Evolutionary conservation across 2,888 invertebrate species (phyloP).

Genomic region (Pristionchus maxplancki): DNA sequence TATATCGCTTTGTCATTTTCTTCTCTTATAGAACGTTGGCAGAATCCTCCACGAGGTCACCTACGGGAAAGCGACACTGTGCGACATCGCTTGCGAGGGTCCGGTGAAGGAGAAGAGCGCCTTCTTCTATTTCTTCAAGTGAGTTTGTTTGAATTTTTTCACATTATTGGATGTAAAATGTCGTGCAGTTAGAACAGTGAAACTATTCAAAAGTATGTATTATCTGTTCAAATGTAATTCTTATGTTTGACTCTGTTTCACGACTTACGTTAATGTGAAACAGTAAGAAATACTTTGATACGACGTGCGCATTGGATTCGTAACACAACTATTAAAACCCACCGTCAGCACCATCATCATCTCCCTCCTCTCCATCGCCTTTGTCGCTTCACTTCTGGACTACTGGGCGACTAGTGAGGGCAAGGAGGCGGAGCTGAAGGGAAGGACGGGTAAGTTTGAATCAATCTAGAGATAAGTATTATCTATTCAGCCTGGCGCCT

Average conservation of each 20-base stretch:
- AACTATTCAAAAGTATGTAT: no score
- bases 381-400: not conserved
- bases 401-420: not conserved
- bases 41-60: not conserved
- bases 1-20: no score
- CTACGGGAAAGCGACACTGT: not conserved
- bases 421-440: not conserved
- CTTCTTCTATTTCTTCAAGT: slow-evolving; percentile 14
- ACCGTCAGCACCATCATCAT: not conserved
- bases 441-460: not conserved
- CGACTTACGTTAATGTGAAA: no score
- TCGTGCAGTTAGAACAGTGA: no score
- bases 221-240: no score
- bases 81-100: not conserved
- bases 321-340: no score
- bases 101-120: not conserved
- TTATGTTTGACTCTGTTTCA: no score
- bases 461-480: not conserved
- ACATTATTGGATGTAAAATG: no score
- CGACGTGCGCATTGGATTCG: no score
- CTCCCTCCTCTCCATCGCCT: not conserved
- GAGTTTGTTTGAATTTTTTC: not conserved
- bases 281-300: no score
- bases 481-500: not conserved
- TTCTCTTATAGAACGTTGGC: not conserved